Evolutionary conservation across 1,140 invertebrate genomes (phyloP).

Genomic region (Pogonomyrmex californicus): DNA sequence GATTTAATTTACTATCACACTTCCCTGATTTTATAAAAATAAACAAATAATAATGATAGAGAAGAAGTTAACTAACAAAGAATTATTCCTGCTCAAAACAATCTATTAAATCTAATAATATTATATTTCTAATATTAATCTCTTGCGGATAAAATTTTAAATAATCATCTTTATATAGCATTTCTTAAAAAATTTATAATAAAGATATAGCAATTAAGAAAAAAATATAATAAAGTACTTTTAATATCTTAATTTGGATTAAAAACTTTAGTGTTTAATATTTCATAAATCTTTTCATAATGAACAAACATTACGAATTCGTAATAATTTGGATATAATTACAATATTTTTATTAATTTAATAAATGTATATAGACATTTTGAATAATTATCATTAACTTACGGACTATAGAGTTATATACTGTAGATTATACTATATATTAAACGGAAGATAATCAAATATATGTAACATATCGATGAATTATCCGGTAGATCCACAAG

Average conservation of each 20-base stretch:
- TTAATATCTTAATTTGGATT: slow-evolving; percentile 4
- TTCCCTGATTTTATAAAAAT: neutral
- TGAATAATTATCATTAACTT: neutral
- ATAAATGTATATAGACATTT: neutral
- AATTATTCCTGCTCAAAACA: neutral
- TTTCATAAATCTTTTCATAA: neutral
- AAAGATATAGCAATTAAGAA: neutral
- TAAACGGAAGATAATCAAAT: neutral
- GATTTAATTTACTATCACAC: neutral
- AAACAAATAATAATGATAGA: neutral
- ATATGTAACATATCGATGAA: neutral
- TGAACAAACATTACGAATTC: neutral
- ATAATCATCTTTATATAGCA: neutral
- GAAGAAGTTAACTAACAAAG: neutral
- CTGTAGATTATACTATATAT: neutral
- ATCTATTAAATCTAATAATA: neutral
- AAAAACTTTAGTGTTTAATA: neutral
- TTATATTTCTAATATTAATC: neutral
- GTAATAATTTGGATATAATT: neutral
- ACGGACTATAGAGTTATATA: neutral
- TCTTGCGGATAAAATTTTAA: neutral
- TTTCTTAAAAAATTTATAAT: neutral
- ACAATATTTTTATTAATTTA: neutral
- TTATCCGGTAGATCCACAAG: neutral
- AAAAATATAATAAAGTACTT: neutral